These are phyloP conservation scores for Sthenelais limicola DNA, from an alignment of 2,888 invertebrate species.

Conservation along the genomic window DNA sequence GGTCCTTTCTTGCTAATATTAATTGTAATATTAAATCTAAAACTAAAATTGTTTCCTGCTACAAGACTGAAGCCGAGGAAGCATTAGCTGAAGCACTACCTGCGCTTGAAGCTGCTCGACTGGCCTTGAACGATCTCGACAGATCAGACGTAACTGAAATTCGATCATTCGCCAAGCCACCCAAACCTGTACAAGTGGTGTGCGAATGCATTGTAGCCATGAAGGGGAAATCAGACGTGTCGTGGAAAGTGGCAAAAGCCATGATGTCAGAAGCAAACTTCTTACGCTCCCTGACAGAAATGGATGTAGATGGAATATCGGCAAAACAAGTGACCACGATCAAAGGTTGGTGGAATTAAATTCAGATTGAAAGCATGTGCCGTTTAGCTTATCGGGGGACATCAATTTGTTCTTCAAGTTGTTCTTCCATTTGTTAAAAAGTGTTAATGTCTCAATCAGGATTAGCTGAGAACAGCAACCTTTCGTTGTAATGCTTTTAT, in stretches of 20 bases:
- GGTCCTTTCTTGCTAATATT: too few relatives aligned
- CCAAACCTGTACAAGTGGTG: slow-evolving; percentile 89
- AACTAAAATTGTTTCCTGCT: too few relatives aligned
- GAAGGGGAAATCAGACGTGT: slow-evolving; percentile 85
- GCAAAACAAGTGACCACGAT: slow-evolving; percentile 67
- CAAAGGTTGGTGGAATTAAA: slow-evolving; percentile 68
- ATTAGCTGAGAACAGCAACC: too few relatives aligned
- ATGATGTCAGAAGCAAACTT: slow-evolving; percentile 95
- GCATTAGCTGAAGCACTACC: slow-evolving; percentile 87
- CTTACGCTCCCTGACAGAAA: slow-evolving; percentile 83
- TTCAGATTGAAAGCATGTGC: too few relatives aligned
- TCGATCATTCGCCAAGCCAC: slow-evolving; percentile 91
- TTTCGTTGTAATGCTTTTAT: too few relatives aligned
- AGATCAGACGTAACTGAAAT: slow-evolving; percentile 94
- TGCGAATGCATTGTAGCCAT: slow-evolving; percentile 92
- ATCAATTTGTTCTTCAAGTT: too few relatives aligned
- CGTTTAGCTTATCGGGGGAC: too few relatives aligned
- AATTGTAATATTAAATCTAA: too few relatives aligned
- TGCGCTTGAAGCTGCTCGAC: slow-evolving; percentile 84
- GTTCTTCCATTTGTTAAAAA: too few relatives aligned
- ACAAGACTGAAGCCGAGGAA: slow-evolving; percentile 85
- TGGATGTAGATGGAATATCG: slow-evolving; percentile 79
- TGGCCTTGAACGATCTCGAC: slow-evolving; percentile 86
- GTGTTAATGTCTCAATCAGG: too few relatives aligned
- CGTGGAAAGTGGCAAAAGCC: slow-evolving; percentile 91